Evolutionary conservation across 2,113 vertebrate species (phyloP).

Genomic region (Gracilinanus agilis): DNA sequence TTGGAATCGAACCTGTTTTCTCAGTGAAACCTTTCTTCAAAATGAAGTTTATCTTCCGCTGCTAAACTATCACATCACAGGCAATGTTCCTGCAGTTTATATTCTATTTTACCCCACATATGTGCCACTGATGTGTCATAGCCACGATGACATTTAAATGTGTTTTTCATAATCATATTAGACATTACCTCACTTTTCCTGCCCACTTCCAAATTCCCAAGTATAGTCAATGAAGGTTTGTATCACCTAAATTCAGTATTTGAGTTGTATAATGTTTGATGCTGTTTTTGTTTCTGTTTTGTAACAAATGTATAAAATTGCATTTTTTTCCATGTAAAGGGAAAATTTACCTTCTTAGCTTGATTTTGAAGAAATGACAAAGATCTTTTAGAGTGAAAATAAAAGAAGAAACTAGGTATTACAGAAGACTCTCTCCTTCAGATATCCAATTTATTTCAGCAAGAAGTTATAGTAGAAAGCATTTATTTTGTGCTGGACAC

Average conservation of each 20-base stretch:
- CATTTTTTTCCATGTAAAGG: neutral
- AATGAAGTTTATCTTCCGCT: neutral
- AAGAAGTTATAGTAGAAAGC: neutral
- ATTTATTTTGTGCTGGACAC: neutral
- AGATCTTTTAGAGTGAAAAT: fast-evolving
- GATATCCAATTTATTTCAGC: neutral
- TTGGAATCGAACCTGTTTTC: too few species aligned
- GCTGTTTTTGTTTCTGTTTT: too few species aligned
- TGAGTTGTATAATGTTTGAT: neutral
- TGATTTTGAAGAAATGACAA: conserved; percentile 7
- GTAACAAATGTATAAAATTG: neutral
- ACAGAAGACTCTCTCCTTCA: neutral
- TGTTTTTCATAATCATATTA: neutral
- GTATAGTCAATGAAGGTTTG: neutral
- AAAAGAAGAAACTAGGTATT: neutral
- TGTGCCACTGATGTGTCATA: neutral
- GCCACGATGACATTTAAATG: neutral
- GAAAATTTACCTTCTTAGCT: neutral
- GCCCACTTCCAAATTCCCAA: neutral
- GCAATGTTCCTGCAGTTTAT: too few species aligned
- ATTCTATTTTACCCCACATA: neutral
- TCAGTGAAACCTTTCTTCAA: neutral
- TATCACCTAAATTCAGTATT: neutral
- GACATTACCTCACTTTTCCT: neutral
- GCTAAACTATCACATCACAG: neutral